Conservation (phyloP, 64 coral and sea anemone species). For the Stichodactyla helianthus region DNA sequence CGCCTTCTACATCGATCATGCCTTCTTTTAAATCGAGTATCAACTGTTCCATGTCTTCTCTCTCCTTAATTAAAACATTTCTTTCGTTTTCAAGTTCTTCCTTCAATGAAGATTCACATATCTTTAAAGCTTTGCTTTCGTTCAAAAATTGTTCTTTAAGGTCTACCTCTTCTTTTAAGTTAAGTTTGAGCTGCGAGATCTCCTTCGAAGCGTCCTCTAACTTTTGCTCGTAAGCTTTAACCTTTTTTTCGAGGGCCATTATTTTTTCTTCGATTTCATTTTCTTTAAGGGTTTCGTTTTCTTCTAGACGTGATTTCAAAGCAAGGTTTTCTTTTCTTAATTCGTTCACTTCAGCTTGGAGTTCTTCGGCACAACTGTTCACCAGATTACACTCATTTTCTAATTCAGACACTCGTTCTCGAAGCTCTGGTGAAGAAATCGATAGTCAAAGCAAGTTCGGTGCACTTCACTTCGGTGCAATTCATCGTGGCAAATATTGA, state of each 20-base stretch:
- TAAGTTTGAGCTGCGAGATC: not conserved
- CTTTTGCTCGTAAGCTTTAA: not conserved
- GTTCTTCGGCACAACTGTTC: constrained; percentile 17
- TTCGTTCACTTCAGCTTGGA: constrained; percentile 25
- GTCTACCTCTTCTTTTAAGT: not conserved
- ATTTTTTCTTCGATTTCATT: not conserved
- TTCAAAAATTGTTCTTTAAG: not conserved
- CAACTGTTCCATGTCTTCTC: constrained; percentile 9
- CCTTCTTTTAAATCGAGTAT: not conserved
- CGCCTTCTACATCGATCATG: constrained; percentile 8
- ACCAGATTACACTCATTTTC: constrained; percentile 24
- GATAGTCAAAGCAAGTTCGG: not conserved
- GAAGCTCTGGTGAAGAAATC: not conserved
- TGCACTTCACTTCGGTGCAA: not conserved
- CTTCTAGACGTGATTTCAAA: constrained; percentile 6
- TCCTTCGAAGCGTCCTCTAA: not conserved
- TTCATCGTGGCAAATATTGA: no score
- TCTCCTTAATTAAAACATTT: not conserved
- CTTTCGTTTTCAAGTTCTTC: not conserved
- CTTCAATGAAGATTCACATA: not conserved
- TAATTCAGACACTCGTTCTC: not conserved
- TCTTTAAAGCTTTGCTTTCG: not conserved
- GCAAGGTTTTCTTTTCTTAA: constrained; percentile 18
- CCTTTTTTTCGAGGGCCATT: not conserved
- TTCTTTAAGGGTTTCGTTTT: not conserved